Conservation (phyloP, 2,888 invertebrate genomes). For the Caenorhabditis drosophilae region DNA sequence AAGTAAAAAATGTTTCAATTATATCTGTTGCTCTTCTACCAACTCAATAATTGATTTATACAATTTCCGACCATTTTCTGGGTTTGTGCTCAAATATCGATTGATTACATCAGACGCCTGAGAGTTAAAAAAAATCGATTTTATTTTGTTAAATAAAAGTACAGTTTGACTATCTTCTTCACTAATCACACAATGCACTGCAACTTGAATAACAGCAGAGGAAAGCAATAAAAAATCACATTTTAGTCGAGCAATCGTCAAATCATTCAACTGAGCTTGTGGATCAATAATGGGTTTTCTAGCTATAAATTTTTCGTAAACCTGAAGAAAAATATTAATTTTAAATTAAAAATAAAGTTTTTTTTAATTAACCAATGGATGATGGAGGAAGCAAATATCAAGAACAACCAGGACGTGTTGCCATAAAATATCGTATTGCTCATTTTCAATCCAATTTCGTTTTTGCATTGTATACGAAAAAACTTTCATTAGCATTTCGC, state of each 20-base stretch:
- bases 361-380: background rate
- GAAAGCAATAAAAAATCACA: slow-evolving; percentile 22
- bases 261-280: background rate
- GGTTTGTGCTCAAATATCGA: slow-evolving; percentile 2
- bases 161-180: slow-evolving; percentile 3
- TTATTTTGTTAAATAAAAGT: background rate
- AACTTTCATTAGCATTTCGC: slow-evolving; percentile 31
- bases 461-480: slow-evolving; percentile 15
- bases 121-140: background rate
- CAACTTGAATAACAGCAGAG: slow-evolving; percentile 18
- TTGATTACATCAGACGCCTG: slow-evolving; percentile 12
- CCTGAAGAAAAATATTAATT: background rate
- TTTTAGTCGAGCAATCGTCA: slow-evolving; percentile 13
- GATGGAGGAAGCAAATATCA: slow-evolving; percentile 31
- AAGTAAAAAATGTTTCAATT: background rate
- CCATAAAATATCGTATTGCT: slow-evolving; percentile 20
- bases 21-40: background rate
- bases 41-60: background rate
- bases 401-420: slow-evolving; percentile 28
- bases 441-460: slow-evolving; percentile 5
- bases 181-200: slow-evolving; percentile 11
- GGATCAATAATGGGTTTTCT: background rate
- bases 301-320: slow-evolving; percentile 4
- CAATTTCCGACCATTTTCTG: background rate
- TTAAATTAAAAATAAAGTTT: slow-evolving; percentile 10